Percentiles rank a stretch among this genome's conserved stretches.
Evolutionary conservation across 1,140 invertebrate genomes (phyloP).

Genomic region (Leucophenga varia): DNA sequence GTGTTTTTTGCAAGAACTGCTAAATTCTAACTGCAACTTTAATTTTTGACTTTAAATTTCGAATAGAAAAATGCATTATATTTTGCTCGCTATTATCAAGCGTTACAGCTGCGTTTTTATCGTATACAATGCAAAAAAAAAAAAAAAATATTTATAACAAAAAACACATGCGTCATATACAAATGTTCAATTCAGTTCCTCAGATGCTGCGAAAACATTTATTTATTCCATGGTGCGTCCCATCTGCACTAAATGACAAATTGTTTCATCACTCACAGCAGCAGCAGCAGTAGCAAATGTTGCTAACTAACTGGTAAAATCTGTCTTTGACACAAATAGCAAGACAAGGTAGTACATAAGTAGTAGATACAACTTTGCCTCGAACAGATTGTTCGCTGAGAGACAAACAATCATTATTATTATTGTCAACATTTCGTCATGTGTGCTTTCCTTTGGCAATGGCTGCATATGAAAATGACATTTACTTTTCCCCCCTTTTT

Average conservation of each 20-base stretch:
- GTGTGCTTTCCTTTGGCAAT: slow-evolving; percentile 24
- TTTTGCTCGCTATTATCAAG: no score
- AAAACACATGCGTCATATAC: neutral
- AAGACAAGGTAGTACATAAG: slow-evolving; percentile 16
- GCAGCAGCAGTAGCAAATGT: no score
- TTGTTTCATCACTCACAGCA: slow-evolving; percentile 42
- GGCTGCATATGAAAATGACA: neutral
- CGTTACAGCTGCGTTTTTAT: slow-evolving; percentile 32
- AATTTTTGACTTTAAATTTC: no score
- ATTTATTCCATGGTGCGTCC: no score
- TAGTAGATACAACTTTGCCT: slow-evolving; percentile 20
- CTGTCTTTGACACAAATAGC: slow-evolving; percentile 7
- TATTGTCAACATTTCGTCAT: slow-evolving; percentile 42
- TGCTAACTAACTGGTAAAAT: no score
- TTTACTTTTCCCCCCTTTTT: neutral
- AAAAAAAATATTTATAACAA: no score
- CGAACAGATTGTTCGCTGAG: neutral
- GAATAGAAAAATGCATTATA: no score
- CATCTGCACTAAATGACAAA: slow-evolving; percentile 48
- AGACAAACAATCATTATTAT: slow-evolving; percentile 45
- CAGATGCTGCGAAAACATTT: no score
- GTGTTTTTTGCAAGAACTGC: no score
- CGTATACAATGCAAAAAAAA: slow-evolving; percentile 12
- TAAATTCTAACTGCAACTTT: no score
- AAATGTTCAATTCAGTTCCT: no score